Evolutionary conservation across 2,113 vertebrate species (phyloP).

Genomic region (Leptodactylus fuscus): DNA sequence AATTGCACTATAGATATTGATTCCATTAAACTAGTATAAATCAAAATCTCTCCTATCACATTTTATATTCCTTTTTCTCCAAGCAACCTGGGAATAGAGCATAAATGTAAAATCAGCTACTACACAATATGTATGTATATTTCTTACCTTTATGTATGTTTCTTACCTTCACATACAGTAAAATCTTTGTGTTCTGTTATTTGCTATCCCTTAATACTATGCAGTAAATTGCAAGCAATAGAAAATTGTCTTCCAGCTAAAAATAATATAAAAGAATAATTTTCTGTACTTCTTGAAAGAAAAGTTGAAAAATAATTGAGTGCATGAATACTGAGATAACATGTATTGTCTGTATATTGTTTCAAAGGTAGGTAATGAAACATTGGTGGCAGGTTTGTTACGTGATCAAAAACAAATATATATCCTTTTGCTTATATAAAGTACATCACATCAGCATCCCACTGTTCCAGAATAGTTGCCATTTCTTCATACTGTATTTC

Average conservation of each 20-base stretch:
- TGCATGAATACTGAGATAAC: constrained; percentile 5
- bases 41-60: neutral
- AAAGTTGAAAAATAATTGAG: neutral
- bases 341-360: neutral
- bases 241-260: neutral
- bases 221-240: neutral
- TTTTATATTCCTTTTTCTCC: neutral
- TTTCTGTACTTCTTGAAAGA: neutral
- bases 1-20: too few relatives aligned
- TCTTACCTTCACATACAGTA: neutral
- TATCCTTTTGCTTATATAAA: constrained; percentile 13
- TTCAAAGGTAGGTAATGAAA: constrained; percentile 6
- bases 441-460: neutral
- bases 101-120: neutral
- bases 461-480: neutral
- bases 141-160: neutral
- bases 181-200: neutral
- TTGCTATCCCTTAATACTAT: neutral
- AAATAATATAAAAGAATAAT: neutral
- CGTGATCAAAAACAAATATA: constrained; percentile 30
- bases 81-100: neutral
- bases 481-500: neutral
- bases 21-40: too few relatives aligned
- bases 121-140: neutral
- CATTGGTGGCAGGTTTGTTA: neutral